A percentile compares a stretch with the other conserved stretches of the same genome.
phyloP scores from a whole-genome alignment of 2,888 invertebrate genomes.

The Synergus itoensis region DNA sequence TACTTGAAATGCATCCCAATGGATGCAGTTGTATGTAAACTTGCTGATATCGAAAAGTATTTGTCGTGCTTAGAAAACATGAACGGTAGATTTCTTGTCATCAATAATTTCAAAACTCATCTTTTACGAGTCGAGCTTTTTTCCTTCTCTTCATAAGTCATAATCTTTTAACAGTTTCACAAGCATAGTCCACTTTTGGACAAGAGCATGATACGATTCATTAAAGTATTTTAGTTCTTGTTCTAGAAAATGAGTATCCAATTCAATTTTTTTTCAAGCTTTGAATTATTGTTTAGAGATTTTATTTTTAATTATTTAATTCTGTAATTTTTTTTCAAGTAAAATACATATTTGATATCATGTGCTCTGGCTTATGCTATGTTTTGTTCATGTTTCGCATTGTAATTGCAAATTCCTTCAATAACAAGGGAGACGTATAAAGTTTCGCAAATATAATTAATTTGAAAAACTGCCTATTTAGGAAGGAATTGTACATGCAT shows the following conservation, averaged over 20 bases:
- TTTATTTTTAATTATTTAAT: conserved; percentile 12
- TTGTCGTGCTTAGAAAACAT: conserved; percentile 37
- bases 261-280: not conserved
- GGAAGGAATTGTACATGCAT: not conserved
- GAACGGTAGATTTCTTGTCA: conserved; percentile 8
- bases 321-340: conserved; percentile 10
- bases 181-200: not conserved
- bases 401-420: conserved; percentile 57
- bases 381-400: conserved; percentile 61
- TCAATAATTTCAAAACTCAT: conserved; percentile 15
- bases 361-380: conserved; percentile 67
- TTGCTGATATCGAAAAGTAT: conserved; percentile 33
- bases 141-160: conserved; percentile 4
- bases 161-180: not conserved
- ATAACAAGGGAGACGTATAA: conserved; percentile 31
- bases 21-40: conserved; percentile 23
- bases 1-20: conserved; percentile 22
- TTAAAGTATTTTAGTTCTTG: not conserved
- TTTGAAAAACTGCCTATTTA: conserved; percentile 1
- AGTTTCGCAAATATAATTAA: not conserved
- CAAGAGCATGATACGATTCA: not conserved
- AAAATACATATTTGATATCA: conserved; percentile 55
- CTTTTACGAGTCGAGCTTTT: not conserved
- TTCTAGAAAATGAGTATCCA: not conserved
- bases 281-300: not conserved